Evolutionary conservation across 1,140 invertebrate genomes (phyloP).

Genomic region (Leptonema lineaticorne): DNA sequence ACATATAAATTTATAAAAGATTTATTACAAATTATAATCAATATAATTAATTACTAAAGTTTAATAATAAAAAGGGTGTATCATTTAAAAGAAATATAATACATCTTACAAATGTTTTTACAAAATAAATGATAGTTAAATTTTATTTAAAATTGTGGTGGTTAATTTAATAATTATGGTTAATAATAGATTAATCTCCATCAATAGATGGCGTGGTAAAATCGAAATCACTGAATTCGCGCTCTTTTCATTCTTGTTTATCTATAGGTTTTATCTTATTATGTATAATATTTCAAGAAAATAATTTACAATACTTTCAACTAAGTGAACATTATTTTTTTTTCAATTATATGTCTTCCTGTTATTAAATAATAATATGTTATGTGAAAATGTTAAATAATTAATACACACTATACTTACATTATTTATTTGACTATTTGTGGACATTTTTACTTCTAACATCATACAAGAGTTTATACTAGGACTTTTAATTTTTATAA

Average conservation of each 20-base stretch:
- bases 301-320: neutral
- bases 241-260: too few species aligned
- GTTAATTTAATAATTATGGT: too few species aligned
- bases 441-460: neutral
- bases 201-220: too few species aligned
- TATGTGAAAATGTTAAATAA: neutral
- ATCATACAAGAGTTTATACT: neutral
- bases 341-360: neutral
- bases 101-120: too few species aligned
- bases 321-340: neutral
- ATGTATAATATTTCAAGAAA: neutral
- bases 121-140: neutral
- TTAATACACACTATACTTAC: neutral
- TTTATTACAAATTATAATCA: too few species aligned
- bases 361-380: neutral
- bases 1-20: too few species aligned
- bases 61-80: neutral
- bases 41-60: too few species aligned
- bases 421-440: neutral
- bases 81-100: neutral
- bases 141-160: too few species aligned
- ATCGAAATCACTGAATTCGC: too few species aligned
- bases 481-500: neutral
- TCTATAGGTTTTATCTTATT: too few species aligned
- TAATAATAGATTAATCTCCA: too few species aligned